These are phyloP conservation scores for Narcine bancroftii DNA, from an alignment of 2,113 vertebrate genomes.

Conservation along the genomic window DNA sequence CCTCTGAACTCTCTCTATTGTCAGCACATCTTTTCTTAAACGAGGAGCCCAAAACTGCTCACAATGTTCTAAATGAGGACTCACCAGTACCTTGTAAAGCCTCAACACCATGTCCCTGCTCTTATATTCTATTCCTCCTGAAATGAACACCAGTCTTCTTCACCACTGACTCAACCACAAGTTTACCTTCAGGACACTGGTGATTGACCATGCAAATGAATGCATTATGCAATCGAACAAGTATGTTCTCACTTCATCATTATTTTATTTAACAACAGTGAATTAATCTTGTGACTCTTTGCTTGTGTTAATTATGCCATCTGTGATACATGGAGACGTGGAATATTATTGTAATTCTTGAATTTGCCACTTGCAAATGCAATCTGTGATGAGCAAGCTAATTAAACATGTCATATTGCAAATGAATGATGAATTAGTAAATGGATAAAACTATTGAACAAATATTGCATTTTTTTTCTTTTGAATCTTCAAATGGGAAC, in stretches of 20 bases:
- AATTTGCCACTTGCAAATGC: conserved; percentile 31
- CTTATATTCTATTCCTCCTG: too few species aligned
- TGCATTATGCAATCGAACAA: background rate
- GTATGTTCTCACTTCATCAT: background rate
- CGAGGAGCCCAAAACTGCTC: too few species aligned
- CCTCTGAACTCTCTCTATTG: too few species aligned
- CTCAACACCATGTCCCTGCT: too few species aligned
- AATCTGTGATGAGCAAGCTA: conserved; percentile 37
- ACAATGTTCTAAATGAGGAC: too few species aligned
- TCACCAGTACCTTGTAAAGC: too few species aligned
- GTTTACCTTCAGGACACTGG: too few species aligned
- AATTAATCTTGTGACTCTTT: conserved; percentile 13
- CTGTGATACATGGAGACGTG: conserved; percentile 31
- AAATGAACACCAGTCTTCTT: too few species aligned
- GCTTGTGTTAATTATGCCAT: conserved; percentile 38
- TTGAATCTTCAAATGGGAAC: background rate
- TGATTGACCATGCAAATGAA: background rate
- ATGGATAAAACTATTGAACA: background rate
- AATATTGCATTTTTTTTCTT: background rate
- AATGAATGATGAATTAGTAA: background rate
- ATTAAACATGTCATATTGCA: conserved; percentile 25
- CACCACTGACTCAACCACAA: too few species aligned
- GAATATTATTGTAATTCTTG: conserved; percentile 29
- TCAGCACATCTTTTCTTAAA: too few species aligned
- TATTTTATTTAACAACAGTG: background rate